Conservation (phyloP, 2,888 invertebrate genomes). For the Phytoseiulus persimilis region DNA sequence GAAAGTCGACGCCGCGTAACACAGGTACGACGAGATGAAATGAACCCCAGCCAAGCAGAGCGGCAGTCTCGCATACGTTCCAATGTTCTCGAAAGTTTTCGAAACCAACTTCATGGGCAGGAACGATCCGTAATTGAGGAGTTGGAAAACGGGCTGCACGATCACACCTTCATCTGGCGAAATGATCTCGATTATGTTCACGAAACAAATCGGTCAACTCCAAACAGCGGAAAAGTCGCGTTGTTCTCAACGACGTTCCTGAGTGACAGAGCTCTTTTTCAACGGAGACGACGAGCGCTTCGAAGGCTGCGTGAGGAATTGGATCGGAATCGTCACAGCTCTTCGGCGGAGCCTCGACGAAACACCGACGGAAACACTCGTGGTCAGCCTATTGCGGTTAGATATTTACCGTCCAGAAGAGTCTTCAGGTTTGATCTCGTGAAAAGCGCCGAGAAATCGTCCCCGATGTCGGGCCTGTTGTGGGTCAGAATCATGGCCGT, state of each 20-base stretch:
- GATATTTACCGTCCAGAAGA: too few relatives aligned
- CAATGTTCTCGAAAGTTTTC: neutral
- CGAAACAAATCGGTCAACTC: too few relatives aligned
- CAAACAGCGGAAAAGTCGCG: too few relatives aligned
- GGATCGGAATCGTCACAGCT: too few relatives aligned
- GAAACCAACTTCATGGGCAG: slow-evolving; percentile 1
- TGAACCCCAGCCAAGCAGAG: slow-evolving; percentile 70
- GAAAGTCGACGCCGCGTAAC: slow-evolving; percentile 86
- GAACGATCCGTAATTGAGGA: neutral
- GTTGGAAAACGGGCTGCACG: neutral
- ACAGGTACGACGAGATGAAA: slow-evolving; percentile 71
- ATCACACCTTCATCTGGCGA: neutral
- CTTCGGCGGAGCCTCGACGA: too few relatives aligned
- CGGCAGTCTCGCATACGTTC: slow-evolving; percentile 54
- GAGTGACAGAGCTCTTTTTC: too few relatives aligned
- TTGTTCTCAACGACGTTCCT: too few relatives aligned
- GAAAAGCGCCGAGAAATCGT: neutral
- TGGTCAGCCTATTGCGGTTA: too few relatives aligned
- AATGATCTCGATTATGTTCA: neutral
- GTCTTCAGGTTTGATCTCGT: neutral
- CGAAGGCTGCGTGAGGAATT: too few relatives aligned
- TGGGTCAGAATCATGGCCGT: neutral
- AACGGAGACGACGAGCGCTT: too few relatives aligned
- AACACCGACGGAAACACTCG: too few relatives aligned
- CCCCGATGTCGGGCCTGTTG: neutral